Evolutionary conservation across 1,140 invertebrate genomes (phyloP), one percentile per base, ranked within the genome.

Genomic region (Magallana gigas): DNA sequence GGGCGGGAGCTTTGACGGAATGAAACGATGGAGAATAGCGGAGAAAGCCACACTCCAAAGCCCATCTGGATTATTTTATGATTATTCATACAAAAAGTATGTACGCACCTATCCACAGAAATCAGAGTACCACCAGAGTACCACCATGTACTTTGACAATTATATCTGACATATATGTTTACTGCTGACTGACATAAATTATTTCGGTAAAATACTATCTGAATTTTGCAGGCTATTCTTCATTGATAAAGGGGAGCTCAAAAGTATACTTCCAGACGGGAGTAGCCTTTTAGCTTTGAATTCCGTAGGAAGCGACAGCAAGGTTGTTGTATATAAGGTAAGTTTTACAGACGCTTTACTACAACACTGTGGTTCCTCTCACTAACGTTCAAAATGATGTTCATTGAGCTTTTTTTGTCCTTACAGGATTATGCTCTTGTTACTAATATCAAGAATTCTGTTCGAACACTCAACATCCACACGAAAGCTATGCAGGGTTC

Each of bases 261-360:
- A 62, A 62, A 84, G 83, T 56, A 60, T 84, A 16, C 9, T n/a
- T 1, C 57, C 83, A 60, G 83, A 84, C 29, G 83, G 83, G 29
- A 60, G 16, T 23, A 58, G 60, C 9, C 29, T 84, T 6, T 18
- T 57, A 18, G 57, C 83, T 48, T 84, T 84, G 9, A 57, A 84
- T 62, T 62, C 83, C 11, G 83, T 84, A n/a, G 83, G 83, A 60
- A 62, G 83, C 18, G 59, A 62, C 57, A n/a, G n/a, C 29, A 58
- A 84, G 23, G 59, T 62, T 59, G 8, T 84, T 29, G 58, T 84
- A 84, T 84, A 84, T 36, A 84, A 84, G 83, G 83, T 84, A 48
- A 29, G 83, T 57, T 57, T 57, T 14, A 83, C 56, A n/a, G 4
- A 57, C 62, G 36, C 36, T 48, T 23, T 23, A 23, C 23, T 48